phyloP scores from a whole-genome alignment of 2,888 invertebrate genomes.

The Arrhopalites spinosus region DNA sequence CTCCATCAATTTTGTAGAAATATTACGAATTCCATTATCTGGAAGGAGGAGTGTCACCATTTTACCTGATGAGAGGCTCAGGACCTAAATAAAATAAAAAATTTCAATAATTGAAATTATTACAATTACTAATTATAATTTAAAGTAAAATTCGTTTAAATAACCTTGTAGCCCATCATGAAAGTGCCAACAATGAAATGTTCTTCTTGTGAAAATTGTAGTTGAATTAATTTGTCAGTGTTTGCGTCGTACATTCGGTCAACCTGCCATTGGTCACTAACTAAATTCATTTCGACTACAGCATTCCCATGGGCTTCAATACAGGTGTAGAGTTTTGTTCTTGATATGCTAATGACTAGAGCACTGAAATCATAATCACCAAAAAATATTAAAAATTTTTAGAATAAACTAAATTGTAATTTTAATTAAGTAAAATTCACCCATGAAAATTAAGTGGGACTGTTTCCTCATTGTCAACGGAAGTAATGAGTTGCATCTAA shows the following conservation, averaged over 20 bases:
- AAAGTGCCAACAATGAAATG: constrained; percentile 53
- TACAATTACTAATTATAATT: background rate
- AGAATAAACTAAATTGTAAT: background rate
- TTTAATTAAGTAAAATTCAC: constrained; percentile 1
- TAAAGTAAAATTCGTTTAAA: too few species aligned
- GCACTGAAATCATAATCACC: constrained; percentile 25
- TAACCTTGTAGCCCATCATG: constrained; percentile 56
- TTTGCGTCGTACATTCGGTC: constrained; percentile 52
- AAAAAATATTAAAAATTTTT: background rate
- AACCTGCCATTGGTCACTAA: constrained; percentile 69
- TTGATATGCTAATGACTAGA: constrained; percentile 40
- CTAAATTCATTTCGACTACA: constrained; percentile 80
- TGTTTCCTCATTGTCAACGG: constrained; percentile 62
- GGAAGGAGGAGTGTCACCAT: constrained; percentile 51
- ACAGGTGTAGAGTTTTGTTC: constrained; percentile 45
- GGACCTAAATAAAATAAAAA: constrained; percentile 56
- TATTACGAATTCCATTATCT: constrained; percentile 83
- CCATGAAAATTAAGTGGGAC: constrained; percentile 48
- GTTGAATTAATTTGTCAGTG: constrained; percentile 52
- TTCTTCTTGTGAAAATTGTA: constrained; percentile 53
- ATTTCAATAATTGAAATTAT: too few species aligned
- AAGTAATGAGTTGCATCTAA: constrained; percentile 71
- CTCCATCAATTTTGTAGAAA: constrained; percentile 86
- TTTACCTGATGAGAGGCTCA: constrained; percentile 59
- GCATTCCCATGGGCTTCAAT: constrained; percentile 66